Evolutionary conservation across 53 echinoderm and acorn worm species (phyloP).

Genomic region (Temnopleurus reevesii): DNA sequence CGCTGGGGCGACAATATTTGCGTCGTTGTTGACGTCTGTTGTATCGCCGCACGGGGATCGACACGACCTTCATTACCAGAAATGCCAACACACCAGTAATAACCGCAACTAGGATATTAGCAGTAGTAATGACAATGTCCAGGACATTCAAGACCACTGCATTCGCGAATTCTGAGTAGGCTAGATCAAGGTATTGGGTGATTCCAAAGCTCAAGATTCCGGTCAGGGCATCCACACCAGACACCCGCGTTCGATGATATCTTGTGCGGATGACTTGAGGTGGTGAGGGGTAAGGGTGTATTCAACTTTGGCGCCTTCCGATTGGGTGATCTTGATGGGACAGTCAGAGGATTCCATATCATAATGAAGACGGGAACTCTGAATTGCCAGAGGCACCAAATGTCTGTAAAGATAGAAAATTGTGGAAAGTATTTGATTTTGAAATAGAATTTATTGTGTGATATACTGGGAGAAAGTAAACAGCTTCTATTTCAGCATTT

Average conservation of each 20-base stretch:
- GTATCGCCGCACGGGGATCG: background rate
- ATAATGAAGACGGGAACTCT: background rate
- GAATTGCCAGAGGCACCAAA: background rate
- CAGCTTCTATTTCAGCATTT: no score
- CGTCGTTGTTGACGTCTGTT: conserved; percentile 2
- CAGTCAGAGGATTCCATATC: background rate
- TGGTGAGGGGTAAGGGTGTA: background rate
- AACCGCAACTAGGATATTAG: background rate
- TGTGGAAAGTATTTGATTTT: no score
- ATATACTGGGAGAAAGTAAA: no score
- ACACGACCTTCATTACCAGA: background rate
- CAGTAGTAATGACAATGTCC: conserved; percentile 17
- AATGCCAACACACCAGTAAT: background rate
- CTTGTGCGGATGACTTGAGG: background rate
- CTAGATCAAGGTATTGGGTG: background rate
- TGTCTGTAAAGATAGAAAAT: background rate
- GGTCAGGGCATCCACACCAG: background rate
- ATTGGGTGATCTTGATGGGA: background rate
- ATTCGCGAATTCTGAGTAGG: conserved; percentile 15
- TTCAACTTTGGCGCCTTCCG: background rate
- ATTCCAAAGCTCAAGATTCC: background rate
- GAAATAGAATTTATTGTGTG: no score
- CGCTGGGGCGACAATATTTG: background rate
- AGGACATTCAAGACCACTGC: background rate
- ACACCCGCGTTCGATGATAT: background rate